Base-by-base conservation (phyloP, 1,140 invertebrate genomes). In the Megalopta genalis region DNA sequence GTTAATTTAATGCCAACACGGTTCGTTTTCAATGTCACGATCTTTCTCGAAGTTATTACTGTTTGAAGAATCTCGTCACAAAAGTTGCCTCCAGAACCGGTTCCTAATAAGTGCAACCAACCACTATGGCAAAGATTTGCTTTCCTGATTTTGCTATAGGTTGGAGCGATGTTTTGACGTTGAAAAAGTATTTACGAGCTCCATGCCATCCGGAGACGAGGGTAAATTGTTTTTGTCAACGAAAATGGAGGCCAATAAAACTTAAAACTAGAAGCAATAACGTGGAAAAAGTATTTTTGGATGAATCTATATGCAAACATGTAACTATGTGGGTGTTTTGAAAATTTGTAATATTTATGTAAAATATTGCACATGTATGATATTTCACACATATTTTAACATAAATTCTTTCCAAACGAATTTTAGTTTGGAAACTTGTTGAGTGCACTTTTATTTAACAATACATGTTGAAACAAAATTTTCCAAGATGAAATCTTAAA, bases 11-110 rank as follows among this genome's bases (percentile, higher is more conserved):
- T 32, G 54, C 25, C 64, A 37, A n/a, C n/a, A 2, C 23, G 57
- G 39, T 52, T 14, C 27, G 32, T 65, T 60, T 42, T 70, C 59
- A 46, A 32, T 64, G 52, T 23, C 37, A 37, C 18, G 63, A 54
- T 71, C 69, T 25, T 68, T 39, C 25, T 63, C 49, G 81, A 67
- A 62, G 62, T 69, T 75, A 71, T 49, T 71, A 52, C 62, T 57
- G 81, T 84, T 89, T 89, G 77, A 88, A 82, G 83, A 84, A 88
- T 88, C 83, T 88, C 83, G 87, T 88, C 88, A 88, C 83, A 88
- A 88, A 88, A 87, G 84, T 89, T 87, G 83, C 82, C 73, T 72
- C 81, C 69, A 82, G 82, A 88, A 89, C 87, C 87, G 86, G 85
- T 89, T 89, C 87, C 67, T 77, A 85, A 84, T 69, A 75, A 83